Base-by-base conservation (phyloP, 2,888 invertebrate genomes). In the Anodontia alba region DNA sequence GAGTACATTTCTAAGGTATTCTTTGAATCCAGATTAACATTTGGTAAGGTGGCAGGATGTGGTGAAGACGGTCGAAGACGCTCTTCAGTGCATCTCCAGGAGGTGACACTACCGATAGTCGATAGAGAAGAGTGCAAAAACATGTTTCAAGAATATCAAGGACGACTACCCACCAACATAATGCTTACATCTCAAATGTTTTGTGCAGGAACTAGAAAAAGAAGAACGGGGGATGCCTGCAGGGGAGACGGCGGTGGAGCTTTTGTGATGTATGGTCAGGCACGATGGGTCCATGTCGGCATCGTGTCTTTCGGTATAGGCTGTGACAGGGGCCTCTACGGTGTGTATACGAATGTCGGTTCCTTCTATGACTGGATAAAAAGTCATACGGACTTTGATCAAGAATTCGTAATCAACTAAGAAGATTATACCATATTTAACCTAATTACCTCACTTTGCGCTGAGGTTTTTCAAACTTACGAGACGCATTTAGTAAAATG, bases 311-410 rank as follows among this genome's bases (percentile, higher is more conserved):
- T 66, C 36, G 81, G 77, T n/a, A 49, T 49, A 3, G 79, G 80
- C 10, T 84, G 84, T 38, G 84, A 83, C 54, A 49, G 33, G 5
- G 57, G 43, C 5, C 23, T 73, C 15, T 84, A 79, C 68, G 76
- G 78, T 20, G 42, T 78, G 38, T 87, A 77, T 75, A 87, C 87
- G 0, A 73, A 87, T 62, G 84, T 87, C 20, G 87, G 84, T 15
- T 8, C 66, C 20, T 87, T 75, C 69, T 87, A 78, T 31, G 66
- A 81, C 15, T 86, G 86, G 86, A 81, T 87, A 26, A 73, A 71
- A 38, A 73, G 46, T 8, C 57, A 31, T 7, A 70, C 83, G 8
- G 17, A 76, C 1, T 80, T 84, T 36, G 43, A 54, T 17, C 43
- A 75, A n/a, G 80, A 83, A 36, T 68, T 12, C 20, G 29, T 62